A percentile compares a stretch with the other conserved stretches of the same genome.
Evolutionary conservation across 2,797 vertebrate species (phyloP).

Genomic region (Melanotaenia nigrans): DNA sequence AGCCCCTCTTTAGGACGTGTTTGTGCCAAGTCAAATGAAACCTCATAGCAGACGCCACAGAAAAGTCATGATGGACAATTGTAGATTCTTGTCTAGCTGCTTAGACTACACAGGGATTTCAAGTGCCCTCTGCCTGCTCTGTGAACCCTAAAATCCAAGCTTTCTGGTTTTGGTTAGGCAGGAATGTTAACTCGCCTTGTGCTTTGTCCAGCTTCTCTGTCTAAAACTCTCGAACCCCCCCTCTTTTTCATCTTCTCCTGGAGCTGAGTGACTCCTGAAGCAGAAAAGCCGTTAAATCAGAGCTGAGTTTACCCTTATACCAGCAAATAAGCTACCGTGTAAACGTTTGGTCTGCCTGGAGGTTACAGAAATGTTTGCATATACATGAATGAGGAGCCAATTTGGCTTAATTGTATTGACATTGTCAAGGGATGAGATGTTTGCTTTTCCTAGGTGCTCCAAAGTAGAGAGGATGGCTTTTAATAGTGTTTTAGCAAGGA

Average conservation of each 20-base stretch:
- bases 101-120: slow-evolving; percentile 30
- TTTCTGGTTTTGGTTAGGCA: slow-evolving; percentile 77
- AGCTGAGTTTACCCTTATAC: slow-evolving; percentile 46
- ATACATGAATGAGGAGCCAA: not conserved
- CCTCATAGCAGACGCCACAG: not conserved
- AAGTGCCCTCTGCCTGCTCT: slow-evolving; percentile 68
- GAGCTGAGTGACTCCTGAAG: slow-evolving; percentile 58
- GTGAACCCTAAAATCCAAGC: slow-evolving; percentile 69
- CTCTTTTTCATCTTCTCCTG: slow-evolving; percentile 32
- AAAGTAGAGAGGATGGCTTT: slow-evolving; percentile 8
- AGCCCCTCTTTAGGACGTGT: not conserved
- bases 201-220: slow-evolving; percentile 67
- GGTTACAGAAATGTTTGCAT: slow-evolving; percentile 15
- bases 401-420: slow-evolving; percentile 12
- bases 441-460: not conserved
- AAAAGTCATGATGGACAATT: slow-evolving; percentile 37
- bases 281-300: slow-evolving; percentile 65
- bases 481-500: slow-evolving; percentile 8
- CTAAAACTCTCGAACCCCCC: slow-evolving; percentile 40
- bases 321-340: slow-evolving; percentile 69
- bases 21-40: not conserved
- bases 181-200: slow-evolving; percentile 72
- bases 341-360: slow-evolving; percentile 37
- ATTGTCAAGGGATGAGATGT: not conserved
- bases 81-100: slow-evolving; percentile 22